Conservation (phyloP, 37 sponge, comb jelly and placozoan species). For the Tethya wilhelma region DNA sequence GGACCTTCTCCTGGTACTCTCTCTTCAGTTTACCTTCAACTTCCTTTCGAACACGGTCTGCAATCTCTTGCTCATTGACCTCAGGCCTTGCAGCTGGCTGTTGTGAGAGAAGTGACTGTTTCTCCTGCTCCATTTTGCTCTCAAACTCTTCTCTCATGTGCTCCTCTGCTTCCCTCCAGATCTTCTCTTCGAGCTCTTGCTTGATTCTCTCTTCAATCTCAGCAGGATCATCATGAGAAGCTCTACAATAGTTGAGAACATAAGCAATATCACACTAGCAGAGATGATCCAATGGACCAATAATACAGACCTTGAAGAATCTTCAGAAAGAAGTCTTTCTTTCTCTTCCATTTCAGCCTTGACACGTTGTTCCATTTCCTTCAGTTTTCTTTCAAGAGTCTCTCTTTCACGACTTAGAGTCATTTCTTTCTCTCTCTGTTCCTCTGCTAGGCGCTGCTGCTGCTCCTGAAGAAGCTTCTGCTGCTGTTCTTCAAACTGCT, state of each 20-base stretch:
- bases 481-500: constrained; percentile 39
- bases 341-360: constrained; percentile 41
- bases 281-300: background rate
- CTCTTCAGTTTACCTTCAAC: constrained; percentile 12
- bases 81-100: constrained; percentile 16
- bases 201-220: constrained; percentile 29
- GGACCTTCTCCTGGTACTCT: constrained; percentile 27
- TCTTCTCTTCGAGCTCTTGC: constrained; percentile 65
- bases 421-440: constrained; percentile 22
- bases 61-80: background rate
- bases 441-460: constrained; percentile 33
- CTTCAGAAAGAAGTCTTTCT: constrained; percentile 29
- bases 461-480: constrained; percentile 28
- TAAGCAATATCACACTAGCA: background rate
- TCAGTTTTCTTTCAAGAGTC: constrained; percentile 41
- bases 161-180: constrained; percentile 63
- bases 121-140: constrained; percentile 18
- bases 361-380: constrained; percentile 14
- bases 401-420: constrained; percentile 27
- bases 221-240: background rate
- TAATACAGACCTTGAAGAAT: constrained; percentile 28
- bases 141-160: constrained; percentile 49
- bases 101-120: background rate
- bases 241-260: background rate
- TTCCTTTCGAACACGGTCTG: constrained; percentile 25